Evolutionary conservation across 2,113 vertebrate species (phyloP), one percentile per base, ranked within the genome.

Genomic region (Oxygymnocypris stewartii): DNA sequence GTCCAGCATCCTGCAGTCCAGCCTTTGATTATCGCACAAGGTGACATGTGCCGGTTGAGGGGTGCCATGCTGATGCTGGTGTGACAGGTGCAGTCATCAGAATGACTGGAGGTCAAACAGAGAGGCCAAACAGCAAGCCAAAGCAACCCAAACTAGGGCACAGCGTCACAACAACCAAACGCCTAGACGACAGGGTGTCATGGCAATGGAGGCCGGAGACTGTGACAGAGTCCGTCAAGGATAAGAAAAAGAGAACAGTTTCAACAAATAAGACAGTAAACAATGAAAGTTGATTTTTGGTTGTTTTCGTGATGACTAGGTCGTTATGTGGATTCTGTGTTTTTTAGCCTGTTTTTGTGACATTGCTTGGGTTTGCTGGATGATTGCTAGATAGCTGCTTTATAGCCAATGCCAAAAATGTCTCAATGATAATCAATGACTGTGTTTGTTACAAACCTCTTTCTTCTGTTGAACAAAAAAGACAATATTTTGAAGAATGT

Each of bases 21-120:
- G 74, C 57, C 54, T 85, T 85, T 85, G 82, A 85, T 85, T 49
- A 54, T 79, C 78, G 77, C 49, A 28, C 49, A 57, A 69, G 86
- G 83, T 88, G 86, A 85, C 85, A 88, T 78, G 59, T 79, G 57
- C 73, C 47, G 61, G 57, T 61, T 87, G 89, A 90, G 67, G 73
- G 87, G 87, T 88, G 86, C 51, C 81, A 89, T 82, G 71, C 59
- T 63, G 78, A 87, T 88, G 85, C 79, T 78, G 61, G 65, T 61
- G 80, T 61, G 84, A 84, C 86, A 86, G 87, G 84, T 86, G 73
- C 49, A 86, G 79, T 76, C 69, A 75, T 85, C 76, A 77, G 54
- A 87, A 74, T 84, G 89, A 86, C 89, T 86, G 40, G 61, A 84
- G 89, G 78, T 84, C 86, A 86, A 31, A 20, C 40, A 25, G 40